These are phyloP conservation scores for Catamblyrhynchus diadema DNA, from an alignment of 2,797 vertebrate species.

Conservation along the genomic window DNA sequence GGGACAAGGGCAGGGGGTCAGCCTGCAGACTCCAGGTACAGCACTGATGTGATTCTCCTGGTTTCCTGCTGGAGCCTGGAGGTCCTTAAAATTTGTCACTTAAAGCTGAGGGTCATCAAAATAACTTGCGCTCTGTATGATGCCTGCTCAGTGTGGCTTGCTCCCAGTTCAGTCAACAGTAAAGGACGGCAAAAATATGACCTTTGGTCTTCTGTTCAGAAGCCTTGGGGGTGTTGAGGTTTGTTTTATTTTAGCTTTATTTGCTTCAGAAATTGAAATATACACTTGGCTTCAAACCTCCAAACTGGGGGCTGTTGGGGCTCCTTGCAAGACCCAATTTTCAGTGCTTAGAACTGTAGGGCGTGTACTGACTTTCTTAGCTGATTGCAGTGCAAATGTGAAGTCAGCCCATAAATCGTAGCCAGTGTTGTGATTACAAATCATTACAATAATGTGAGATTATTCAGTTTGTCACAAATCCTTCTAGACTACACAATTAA, in stretches of 20 bases:
- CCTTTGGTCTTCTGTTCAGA: neutral
- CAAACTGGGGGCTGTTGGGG: neutral
- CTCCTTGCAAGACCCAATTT: neutral
- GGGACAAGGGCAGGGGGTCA: neutral
- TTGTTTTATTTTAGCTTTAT: neutral
- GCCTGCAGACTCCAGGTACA: neutral
- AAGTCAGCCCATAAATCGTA: constrained; percentile 22
- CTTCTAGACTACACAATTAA: constrained; percentile 42
- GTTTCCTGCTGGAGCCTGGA: neutral
- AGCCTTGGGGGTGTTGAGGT: neutral
- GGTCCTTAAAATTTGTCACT: neutral
- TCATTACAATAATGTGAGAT: constrained; percentile 50
- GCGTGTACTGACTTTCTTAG: neutral
- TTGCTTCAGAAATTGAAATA: neutral
- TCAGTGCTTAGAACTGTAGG: neutral
- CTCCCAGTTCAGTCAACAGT: neutral
- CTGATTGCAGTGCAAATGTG: constrained; percentile 23
- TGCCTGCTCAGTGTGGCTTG: neutral
- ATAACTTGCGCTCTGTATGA: neutral
- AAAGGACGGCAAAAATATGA: neutral
- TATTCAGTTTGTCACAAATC: constrained; percentile 61
- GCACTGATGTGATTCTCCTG: neutral
- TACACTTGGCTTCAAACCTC: neutral
- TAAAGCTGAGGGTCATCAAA: neutral
- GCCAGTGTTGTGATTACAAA: constrained; percentile 41